Evolutionary conservation across 53 echinoderm and acorn worm species (phyloP).

Genomic region (Stichopus horrens): DNA sequence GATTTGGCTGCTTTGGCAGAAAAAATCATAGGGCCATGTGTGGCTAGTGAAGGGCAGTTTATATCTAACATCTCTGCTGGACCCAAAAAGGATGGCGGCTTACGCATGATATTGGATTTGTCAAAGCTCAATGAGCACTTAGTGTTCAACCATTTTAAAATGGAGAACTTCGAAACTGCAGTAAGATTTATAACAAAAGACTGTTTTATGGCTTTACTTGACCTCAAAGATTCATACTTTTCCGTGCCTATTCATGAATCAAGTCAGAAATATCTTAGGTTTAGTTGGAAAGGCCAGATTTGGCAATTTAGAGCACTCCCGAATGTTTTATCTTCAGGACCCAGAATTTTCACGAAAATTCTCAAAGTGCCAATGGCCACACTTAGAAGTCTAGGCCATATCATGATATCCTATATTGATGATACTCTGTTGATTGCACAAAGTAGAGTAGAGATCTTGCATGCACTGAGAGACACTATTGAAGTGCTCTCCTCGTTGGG

Average conservation of each 20-base stretch:
- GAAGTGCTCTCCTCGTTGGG: constrained; percentile 46
- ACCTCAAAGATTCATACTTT: too few species aligned
- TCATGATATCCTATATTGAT: constrained; percentile 47
- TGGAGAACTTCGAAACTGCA: constrained; percentile 54
- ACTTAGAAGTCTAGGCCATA: constrained; percentile 17
- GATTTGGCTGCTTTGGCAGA: constrained; percentile 7
- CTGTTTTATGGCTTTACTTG: too few species aligned
- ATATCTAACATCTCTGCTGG: constrained; percentile 56
- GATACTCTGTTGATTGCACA: constrained; percentile 40
- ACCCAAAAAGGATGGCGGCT: constrained; percentile 58
- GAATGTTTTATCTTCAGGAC: constrained; percentile 51
- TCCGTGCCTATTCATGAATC: constrained; percentile 54
- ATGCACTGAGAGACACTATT: background rate
- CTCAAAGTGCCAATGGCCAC: constrained; percentile 47
- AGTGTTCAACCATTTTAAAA: constrained; percentile 56
- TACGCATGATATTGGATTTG: constrained; percentile 61
- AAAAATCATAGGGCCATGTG: background rate
- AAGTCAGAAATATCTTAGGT: constrained; percentile 48
- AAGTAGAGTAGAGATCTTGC: background rate
- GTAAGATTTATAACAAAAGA: background rate
- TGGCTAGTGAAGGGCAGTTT: constrained; percentile 19
- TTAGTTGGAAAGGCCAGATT: constrained; percentile 29
- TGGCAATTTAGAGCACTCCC: constrained; percentile 58
- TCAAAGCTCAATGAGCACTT: constrained; percentile 50
- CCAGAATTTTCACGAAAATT: constrained; percentile 58